Conservation (phyloP, 1,140 invertebrate species). For the Drosophila mojavensis region DNA sequence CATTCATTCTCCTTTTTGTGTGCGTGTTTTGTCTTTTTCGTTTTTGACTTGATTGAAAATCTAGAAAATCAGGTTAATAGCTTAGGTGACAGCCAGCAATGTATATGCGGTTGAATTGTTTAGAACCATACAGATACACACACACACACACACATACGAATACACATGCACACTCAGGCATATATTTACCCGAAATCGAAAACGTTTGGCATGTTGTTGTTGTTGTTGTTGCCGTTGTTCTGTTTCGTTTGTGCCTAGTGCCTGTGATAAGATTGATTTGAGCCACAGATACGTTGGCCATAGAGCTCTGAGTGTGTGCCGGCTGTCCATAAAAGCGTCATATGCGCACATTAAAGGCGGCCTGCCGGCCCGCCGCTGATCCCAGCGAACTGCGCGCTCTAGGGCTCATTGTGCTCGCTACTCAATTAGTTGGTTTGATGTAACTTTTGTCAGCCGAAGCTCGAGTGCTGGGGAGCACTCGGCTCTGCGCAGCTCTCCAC, state of each 20-base stretch:
- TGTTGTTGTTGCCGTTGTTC: conserved; percentile 10
- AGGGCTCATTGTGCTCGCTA: conserved; percentile 75
- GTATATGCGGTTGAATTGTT: conserved; percentile 77
- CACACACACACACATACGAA: conserved; percentile 18
- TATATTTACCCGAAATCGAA: conserved; percentile 33
- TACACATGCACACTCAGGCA: background rate
- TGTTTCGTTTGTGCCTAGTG: conserved; percentile 28
- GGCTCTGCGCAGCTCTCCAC: background rate
- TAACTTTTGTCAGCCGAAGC: conserved; percentile 73
- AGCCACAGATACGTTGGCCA: conserved; percentile 51
- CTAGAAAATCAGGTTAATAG: conserved; percentile 84
- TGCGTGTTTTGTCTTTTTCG: conserved; percentile 64
- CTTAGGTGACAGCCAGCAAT: conserved; percentile 81
- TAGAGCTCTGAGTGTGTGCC: conserved; percentile 24
- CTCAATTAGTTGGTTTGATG: conserved; percentile 81
- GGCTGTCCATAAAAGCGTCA: conserved; percentile 56
- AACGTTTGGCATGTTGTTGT: conserved; percentile 23
- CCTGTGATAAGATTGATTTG: conserved; percentile 80
- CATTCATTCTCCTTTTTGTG: conserved; percentile 64
- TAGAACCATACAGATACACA: conserved; percentile 55
- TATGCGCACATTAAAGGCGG: conserved; percentile 73
- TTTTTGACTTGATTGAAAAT: conserved; percentile 83
- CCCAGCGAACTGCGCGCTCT: conserved; percentile 46
- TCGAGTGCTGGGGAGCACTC: conserved; percentile 32
- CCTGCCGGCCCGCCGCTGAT: conserved; percentile 31